Conservation (phyloP, 2,113 vertebrate species). For the Diadophis punctatus region DNA sequence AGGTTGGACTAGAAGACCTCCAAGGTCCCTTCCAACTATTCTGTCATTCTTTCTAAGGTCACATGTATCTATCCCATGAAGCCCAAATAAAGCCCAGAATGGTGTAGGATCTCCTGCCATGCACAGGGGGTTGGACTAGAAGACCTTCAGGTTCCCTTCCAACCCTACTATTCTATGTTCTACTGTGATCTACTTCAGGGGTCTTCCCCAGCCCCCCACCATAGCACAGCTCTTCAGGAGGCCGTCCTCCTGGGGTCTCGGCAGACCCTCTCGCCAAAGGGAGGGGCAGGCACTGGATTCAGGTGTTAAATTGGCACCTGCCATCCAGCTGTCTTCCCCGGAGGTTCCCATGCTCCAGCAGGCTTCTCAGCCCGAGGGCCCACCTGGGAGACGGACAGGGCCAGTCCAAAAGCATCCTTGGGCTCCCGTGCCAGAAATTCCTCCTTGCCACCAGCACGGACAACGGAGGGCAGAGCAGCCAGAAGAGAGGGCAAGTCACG, state of each 20-base stretch:
- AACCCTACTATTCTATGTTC: neutral
- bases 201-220: too few species aligned
- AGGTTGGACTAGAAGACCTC: neutral
- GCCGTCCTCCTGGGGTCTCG: neutral
- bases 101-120: neutral
- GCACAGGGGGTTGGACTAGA: neutral
- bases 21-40: neutral
- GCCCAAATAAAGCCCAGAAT: too few species aligned
- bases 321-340: neutral
- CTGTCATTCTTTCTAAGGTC: too few species aligned
- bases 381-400: neutral
- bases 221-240: neutral
- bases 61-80: too few species aligned
- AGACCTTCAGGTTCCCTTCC: neutral
- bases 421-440: neutral
- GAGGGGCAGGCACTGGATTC: neutral
- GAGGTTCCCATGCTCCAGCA: neutral
- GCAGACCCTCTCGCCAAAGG: neutral
- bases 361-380: neutral
- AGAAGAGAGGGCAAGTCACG: neutral
- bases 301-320: neutral
- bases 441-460: neutral
- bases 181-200: neutral
- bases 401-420: neutral
- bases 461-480: neutral